Evolutionary conservation across 1,140 invertebrate genomes (phyloP), one percentile per base, ranked within the genome.

Genomic region (Holcopasites calliopsidis): DNA sequence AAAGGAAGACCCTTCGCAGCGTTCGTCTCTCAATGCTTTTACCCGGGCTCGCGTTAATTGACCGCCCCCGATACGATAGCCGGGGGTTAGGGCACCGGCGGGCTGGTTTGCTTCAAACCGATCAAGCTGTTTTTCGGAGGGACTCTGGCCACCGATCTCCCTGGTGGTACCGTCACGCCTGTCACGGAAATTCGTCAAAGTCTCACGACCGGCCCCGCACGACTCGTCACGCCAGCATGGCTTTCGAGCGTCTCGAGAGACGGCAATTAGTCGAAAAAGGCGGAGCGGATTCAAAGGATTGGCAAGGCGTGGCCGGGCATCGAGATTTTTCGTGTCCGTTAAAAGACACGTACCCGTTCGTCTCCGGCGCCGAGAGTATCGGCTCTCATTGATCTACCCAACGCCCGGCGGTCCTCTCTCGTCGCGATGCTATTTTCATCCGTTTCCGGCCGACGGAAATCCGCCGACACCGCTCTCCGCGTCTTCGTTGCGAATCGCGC

Each of bases 261-360:
- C n/a, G 60, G 80, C 64, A 88, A 88, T 88, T 88, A 88, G 86
- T 79, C n/a, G 57, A 74, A 79, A 85, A 88, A 87, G 86, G 85
- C 87, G 86, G 86, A 80, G 84, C 33, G 68, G 60, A 81, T 80
- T 81, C 75, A 88, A 88, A 88, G 85, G 87, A 88, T 88, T 88
- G 85, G 60, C 78, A 7, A 88, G 86, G 87, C 87, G 86, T 87
- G 79, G 74, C 78, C n/a, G 58, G 49, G 69, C 65, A 33, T 71
- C 60, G 57, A 55, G 57, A 75, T 71, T 72, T 76, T 40, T n/a
- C 42, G 52, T 76, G 26, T 0, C 13, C 38, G 73, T 42, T 31
- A 21, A 86, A 84, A 84, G 78, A 85, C 70, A 57, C 62, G 21
- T 42, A 81, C 80, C n/a, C n/a, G 70, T 49, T 83, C 83, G 61